phyloP scores from a whole-genome alignment of 2,888 invertebrate genomes.

The Agrochola circellaris region DNA sequence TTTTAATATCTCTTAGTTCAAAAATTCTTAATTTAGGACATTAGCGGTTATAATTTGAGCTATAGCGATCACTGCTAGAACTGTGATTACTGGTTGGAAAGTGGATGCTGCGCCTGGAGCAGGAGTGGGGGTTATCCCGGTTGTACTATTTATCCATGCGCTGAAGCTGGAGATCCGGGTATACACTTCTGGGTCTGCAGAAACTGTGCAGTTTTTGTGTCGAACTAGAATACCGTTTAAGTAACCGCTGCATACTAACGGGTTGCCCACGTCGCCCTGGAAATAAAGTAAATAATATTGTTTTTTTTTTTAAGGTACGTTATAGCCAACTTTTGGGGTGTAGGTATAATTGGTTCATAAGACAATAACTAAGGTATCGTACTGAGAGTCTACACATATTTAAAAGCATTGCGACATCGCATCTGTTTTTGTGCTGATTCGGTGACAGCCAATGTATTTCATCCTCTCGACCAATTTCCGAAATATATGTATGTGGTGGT shows the following conservation, averaged over 20 bases:
- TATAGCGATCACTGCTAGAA: constrained; percentile 17
- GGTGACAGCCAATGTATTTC: neutral
- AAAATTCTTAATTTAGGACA: neutral
- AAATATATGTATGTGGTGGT: neutral
- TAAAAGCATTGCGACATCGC: neutral
- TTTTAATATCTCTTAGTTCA: neutral
- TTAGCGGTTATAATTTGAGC: neutral
- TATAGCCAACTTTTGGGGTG: neutral
- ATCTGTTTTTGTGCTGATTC: neutral
- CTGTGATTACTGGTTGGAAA: constrained; percentile 11
- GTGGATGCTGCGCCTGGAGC: constrained; percentile 8
- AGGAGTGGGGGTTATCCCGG: neutral
- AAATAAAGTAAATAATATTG: constrained; percentile 7
- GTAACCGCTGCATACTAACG: constrained; percentile 22
- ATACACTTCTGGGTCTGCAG: constrained; percentile 23
- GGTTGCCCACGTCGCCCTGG: constrained; percentile 32
- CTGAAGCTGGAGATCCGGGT: constrained; percentile 19
- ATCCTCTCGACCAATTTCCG: neutral
- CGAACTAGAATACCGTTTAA: constrained; percentile 18
- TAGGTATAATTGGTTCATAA: neutral
- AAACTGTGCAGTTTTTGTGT: constrained; percentile 17
- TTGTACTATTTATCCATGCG: constrained; percentile 9
- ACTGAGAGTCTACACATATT: neutral
- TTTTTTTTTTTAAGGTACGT: no score
- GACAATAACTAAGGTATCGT: no score